Conservation (phyloP, 1,140 invertebrate genomes). For the Drosophila erecta region DNA sequence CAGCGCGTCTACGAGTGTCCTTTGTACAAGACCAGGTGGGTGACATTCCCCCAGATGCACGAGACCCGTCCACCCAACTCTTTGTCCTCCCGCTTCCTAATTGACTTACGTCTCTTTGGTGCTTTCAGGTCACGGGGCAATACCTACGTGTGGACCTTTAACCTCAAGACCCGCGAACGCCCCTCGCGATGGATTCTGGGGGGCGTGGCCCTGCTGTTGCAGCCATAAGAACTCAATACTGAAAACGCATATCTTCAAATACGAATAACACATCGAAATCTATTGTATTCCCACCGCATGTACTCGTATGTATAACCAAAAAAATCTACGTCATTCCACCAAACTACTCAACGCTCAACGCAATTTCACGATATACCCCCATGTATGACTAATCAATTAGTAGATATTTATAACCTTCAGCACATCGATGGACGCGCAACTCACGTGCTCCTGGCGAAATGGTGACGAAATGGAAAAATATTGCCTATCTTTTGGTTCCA, state of each 20-base stretch:
- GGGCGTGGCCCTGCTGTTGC: constrained; percentile 95
- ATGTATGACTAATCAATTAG: constrained; percentile 49
- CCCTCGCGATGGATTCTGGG: constrained; percentile 96
- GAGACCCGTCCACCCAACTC: no score
- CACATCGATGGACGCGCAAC: constrained; percentile 20
- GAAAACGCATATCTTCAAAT: neutral
- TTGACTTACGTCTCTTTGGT: constrained; percentile 4
- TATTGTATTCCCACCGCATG: constrained; percentile 8
- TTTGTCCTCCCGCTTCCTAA: neutral
- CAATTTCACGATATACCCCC: constrained; percentile 6
- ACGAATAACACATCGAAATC: neutral
- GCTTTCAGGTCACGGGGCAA: constrained; percentile 89
- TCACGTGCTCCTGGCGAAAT: constrained; percentile 33
- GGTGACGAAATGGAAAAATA: constrained; percentile 11
- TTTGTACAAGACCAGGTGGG: constrained; percentile 94
- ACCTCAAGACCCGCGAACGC: constrained; percentile 95
- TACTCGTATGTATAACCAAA: neutral
- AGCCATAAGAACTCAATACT: constrained; percentile 85
- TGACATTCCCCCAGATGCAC: neutral
- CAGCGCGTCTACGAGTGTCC: constrained; percentile 96
- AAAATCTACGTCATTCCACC: constrained; percentile 7
- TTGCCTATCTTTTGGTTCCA: constrained; percentile 13
- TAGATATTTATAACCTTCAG: constrained; percentile 46
- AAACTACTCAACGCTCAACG: neutral
- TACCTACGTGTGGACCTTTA: constrained; percentile 98